Evolutionary conservation across 2,888 invertebrate genomes (phyloP).

Genomic region (Odontocerum albicorne): DNA sequence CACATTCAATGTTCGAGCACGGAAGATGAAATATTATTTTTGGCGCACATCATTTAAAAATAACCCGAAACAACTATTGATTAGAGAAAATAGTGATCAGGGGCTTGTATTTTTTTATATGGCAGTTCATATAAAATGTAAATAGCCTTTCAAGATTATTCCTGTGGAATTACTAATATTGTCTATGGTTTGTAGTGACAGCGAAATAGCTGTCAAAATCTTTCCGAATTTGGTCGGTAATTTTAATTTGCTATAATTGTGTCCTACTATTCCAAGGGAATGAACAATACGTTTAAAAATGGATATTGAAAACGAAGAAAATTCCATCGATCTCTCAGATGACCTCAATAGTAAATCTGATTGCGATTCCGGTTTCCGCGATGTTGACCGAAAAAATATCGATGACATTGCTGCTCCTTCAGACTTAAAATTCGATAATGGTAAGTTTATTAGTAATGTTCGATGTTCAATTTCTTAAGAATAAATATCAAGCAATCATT

Average conservation of each 20-base stretch:
- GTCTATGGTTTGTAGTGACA: too few relatives aligned
- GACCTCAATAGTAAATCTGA: constrained; percentile 26
- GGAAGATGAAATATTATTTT: too few relatives aligned
- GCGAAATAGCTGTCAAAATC: constrained; percentile 6
- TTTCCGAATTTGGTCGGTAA: constrained; percentile 5
- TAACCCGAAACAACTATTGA: too few relatives aligned
- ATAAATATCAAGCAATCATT: constrained; percentile 38
- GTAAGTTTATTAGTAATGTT: constrained; percentile 32
- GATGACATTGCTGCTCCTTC: constrained; percentile 61
- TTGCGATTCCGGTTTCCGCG: constrained; percentile 27
- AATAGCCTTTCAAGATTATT: too few relatives aligned
- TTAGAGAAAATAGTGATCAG: too few relatives aligned
- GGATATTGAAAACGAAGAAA: constrained; percentile 27
- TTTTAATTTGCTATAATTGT: not conserved
- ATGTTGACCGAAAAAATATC: constrained; percentile 40
- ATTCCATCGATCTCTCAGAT: constrained; percentile 24
- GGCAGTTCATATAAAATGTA: too few relatives aligned
- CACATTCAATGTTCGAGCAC: too few relatives aligned
- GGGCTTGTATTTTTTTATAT: too few relatives aligned
- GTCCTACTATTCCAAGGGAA: constrained; percentile 1
- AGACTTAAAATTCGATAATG: constrained; percentile 72
- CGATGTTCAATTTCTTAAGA: not conserved
- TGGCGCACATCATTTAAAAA: too few relatives aligned
- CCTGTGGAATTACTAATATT: too few relatives aligned
- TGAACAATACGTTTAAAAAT: constrained; percentile 16